Conservation (phyloP, 2,888 invertebrate genomes). For the Eupithecia pulchellata region DNA sequence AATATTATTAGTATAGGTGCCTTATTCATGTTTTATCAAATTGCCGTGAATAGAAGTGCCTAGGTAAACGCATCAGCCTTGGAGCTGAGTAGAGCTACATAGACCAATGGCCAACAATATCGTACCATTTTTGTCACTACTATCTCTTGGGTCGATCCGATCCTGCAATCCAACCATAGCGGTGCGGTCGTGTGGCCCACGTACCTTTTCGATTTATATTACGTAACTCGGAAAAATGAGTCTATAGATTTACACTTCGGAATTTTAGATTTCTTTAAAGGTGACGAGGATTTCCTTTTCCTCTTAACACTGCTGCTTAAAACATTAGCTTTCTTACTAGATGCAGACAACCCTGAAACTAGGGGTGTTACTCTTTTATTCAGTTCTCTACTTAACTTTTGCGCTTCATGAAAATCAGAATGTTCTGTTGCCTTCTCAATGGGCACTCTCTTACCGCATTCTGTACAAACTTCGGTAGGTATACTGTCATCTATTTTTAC, state of each 20-base stretch:
- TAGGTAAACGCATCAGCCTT: too few relatives aligned
- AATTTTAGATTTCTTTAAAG: slow-evolving; percentile 69
- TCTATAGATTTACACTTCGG: slow-evolving; percentile 72
- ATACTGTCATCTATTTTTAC: slow-evolving; percentile 71
- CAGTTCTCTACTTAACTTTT: slow-evolving; percentile 88
- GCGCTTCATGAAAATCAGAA: slow-evolving; percentile 94
- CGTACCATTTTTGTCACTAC: neutral
- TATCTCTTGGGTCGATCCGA: neutral
- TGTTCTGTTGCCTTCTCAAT: slow-evolving; percentile 89
- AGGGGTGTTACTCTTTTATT: slow-evolving; percentile 72
- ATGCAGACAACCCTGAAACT: slow-evolving; percentile 57
- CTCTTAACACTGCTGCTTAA: slow-evolving; percentile 62
- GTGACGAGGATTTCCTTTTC: slow-evolving; percentile 69
- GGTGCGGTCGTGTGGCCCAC: neutral
- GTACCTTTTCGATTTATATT: neutral
- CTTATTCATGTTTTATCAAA: too few relatives aligned
- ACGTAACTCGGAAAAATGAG: slow-evolving; percentile 65
- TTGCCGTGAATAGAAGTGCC: too few relatives aligned
- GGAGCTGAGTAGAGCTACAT: too few relatives aligned
- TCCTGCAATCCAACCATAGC: neutral
- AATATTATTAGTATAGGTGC: too few relatives aligned
- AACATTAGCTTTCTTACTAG: slow-evolving; percentile 77
- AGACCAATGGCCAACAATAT: neutral
- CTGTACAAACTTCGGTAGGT: slow-evolving; percentile 85
- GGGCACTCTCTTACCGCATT: slow-evolving; percentile 88